Percentiles rank a stretch among this genome's conserved stretches.
Evolutionary conservation across 1,140 invertebrate species (phyloP).

Genomic region (Drosophila rhopaloa): DNA sequence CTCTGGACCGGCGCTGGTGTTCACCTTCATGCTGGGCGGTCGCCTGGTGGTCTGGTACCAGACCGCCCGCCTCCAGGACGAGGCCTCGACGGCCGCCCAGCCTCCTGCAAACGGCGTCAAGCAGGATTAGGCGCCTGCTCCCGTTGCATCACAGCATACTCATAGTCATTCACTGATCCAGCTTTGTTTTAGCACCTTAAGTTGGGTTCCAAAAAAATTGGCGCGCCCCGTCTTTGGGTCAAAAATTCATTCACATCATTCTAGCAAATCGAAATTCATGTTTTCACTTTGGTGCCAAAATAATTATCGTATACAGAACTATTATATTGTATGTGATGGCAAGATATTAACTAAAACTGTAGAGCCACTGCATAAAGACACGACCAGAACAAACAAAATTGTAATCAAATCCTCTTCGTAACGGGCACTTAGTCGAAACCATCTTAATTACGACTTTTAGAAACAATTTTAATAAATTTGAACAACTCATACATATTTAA

Average conservation of each 20-base stretch:
- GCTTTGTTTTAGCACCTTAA: slow-evolving; percentile 74
- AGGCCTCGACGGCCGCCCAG: slow-evolving; percentile 84
- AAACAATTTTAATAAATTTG: slow-evolving; percentile 82
- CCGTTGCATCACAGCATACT: slow-evolving; percentile 23
- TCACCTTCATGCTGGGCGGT: slow-evolving; percentile 97
- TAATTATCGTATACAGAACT: slow-evolving; percentile 48
- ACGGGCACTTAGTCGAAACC: slow-evolving; percentile 23
- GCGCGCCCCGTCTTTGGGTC: slow-evolving; percentile 34
- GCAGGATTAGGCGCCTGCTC: slow-evolving; percentile 85
- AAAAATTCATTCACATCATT: slow-evolving; percentile 33
- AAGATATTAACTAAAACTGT: slow-evolving; percentile 46
- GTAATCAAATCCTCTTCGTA: slow-evolving; percentile 49
- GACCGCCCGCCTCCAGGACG: slow-evolving; percentile 86
- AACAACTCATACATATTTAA: slow-evolving; percentile 71
- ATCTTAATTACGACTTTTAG: slow-evolving; percentile 70
- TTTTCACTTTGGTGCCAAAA: slow-evolving; percentile 76
- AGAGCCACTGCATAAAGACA: slow-evolving; percentile 40
- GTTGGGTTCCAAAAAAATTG: slow-evolving; percentile 46
- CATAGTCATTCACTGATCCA: slow-evolving; percentile 58
- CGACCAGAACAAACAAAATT: slow-evolving; percentile 28
- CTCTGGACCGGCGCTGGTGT: slow-evolving; percentile 96
- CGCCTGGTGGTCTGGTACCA: slow-evolving; percentile 91
- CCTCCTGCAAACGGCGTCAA: slow-evolving; percentile 88
- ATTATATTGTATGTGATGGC: slow-evolving; percentile 49
- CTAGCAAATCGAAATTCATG: slow-evolving; percentile 57